These are phyloP conservation scores for Synanthedon vespiformis DNA, from an alignment of 2,888 invertebrate species.

Conservation along the genomic window DNA sequence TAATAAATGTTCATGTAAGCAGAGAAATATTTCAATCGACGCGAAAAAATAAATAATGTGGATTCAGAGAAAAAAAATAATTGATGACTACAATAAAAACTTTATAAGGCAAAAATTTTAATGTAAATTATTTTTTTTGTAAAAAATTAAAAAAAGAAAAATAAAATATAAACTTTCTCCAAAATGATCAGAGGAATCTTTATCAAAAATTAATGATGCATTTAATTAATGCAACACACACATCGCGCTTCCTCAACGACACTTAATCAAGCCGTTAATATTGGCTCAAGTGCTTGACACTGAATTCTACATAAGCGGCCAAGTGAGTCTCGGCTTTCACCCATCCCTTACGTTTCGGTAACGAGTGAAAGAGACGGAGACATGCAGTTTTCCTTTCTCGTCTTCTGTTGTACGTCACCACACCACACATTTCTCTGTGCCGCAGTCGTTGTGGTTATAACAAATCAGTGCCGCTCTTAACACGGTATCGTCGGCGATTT, in stretches of 20 bases:
- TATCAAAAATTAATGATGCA: slow-evolving; percentile 2
- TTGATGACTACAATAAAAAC: too few species aligned
- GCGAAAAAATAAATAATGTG: too few species aligned
- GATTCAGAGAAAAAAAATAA: too few species aligned
- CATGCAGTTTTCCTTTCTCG: slow-evolving; percentile 59
- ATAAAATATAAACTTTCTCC: too few species aligned
- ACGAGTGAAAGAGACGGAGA: slow-evolving; percentile 37
- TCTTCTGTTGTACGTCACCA: slow-evolving; percentile 41
- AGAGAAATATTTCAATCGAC: too few species aligned
- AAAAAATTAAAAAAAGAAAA: too few species aligned
- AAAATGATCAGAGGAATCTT: too few species aligned
- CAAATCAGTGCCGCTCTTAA: slow-evolving; percentile 56
- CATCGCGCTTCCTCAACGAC: not conserved
- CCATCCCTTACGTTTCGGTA: slow-evolving; percentile 32
- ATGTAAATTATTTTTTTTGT: too few species aligned
- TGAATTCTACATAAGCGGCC: slow-evolving; percentile 58
- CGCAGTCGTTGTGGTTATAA: slow-evolving; percentile 30
- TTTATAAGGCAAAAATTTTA: too few species aligned
- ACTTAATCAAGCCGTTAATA: slow-evolving; percentile 14
- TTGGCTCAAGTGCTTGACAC: slow-evolving; percentile 42
- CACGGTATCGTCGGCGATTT: slow-evolving; percentile 49
- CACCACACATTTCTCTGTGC: slow-evolving; percentile 60
- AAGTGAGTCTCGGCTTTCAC: slow-evolving; percentile 45
- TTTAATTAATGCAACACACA: not conserved
- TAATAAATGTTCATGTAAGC: too few species aligned